A percentile compares a stretch with the other conserved stretches of the same genome.
These are phyloP conservation scores for Oegoconia quadripuncta DNA, from an alignment of 2,888 invertebrate genomes.

Conservation along the genomic window DNA sequence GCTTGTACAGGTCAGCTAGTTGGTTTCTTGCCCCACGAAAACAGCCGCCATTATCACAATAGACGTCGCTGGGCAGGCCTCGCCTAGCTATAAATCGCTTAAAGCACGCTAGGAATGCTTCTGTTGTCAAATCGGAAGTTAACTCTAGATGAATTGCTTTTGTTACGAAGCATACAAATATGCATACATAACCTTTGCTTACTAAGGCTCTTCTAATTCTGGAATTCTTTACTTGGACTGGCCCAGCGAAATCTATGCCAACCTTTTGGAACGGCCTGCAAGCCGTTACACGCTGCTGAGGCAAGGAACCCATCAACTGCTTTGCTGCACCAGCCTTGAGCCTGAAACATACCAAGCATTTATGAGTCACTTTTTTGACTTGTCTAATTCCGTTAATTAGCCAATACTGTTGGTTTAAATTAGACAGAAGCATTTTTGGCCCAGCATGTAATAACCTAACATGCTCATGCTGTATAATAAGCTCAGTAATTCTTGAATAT, in stretches of 20 bases:
- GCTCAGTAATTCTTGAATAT: conserved; percentile 9
- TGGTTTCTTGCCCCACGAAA: conserved; percentile 8
- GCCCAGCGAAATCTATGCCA: too few relatives aligned
- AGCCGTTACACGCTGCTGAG: too few relatives aligned
- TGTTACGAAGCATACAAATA: conserved; percentile 9
- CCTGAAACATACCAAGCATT: conserved; percentile 10
- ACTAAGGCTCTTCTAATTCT: not conserved
- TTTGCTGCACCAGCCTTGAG: conserved; percentile 4
- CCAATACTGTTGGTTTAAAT: conserved; percentile 12
- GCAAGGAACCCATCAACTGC: too few relatives aligned
- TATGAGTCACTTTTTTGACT: conserved; percentile 6
- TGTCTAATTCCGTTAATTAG: conserved; percentile 1
- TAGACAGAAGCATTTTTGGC: conserved; percentile 7
- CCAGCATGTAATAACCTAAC: conserved; percentile 16
- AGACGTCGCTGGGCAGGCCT: conserved; percentile 3
- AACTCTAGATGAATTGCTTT: conserved; percentile 11
- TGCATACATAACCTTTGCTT: conserved; percentile 5
- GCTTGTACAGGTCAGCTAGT: conserved; percentile 6
- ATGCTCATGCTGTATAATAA: conserved; percentile 19
- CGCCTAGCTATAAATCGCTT: conserved; percentile 8
- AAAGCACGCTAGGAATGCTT: conserved; percentile 5
- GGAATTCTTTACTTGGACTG: not conserved
- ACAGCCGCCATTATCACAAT: conserved; percentile 9
- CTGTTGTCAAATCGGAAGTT: conserved; percentile 7
- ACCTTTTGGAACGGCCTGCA: too few relatives aligned